These are phyloP conservation scores for Hirtodrosophila confusa DNA, from an alignment of 2,888 invertebrate genomes.

Conservation along the genomic window DNA sequence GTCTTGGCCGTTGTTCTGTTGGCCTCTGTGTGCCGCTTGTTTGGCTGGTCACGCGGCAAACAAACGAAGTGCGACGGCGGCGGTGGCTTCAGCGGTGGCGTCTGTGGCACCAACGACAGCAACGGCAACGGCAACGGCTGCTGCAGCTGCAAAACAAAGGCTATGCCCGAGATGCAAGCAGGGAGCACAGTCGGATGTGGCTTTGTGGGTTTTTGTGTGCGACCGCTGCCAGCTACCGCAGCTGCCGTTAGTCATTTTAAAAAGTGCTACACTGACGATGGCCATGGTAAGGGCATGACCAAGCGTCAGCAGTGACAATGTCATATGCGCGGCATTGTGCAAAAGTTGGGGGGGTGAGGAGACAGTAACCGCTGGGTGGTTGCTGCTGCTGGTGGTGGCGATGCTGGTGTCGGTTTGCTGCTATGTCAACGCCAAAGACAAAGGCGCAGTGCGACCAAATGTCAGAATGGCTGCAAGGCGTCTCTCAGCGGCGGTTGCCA, in stretches of 20 bases:
- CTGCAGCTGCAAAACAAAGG: slow-evolving; percentile 71
- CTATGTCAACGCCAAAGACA: slow-evolving; percentile 72
- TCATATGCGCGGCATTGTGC: slow-evolving; percentile 70
- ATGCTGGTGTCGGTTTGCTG: slow-evolving; percentile 39
- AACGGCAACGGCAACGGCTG: slow-evolving; percentile 2
- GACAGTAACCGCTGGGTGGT: slow-evolving; percentile 22
- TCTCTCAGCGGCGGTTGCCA: slow-evolving; percentile 19
- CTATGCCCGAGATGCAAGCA: slow-evolving; percentile 32
- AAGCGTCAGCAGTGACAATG: slow-evolving; percentile 54
- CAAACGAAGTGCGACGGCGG: slow-evolving; percentile 42
- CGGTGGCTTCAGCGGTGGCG: too few relatives aligned
- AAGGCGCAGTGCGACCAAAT: slow-evolving; percentile 69
- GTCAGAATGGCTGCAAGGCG: slow-evolving; percentile 70
- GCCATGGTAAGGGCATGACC: slow-evolving; percentile 32
- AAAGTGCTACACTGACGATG: slow-evolving; percentile 52
- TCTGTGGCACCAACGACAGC: slow-evolving; percentile 4
- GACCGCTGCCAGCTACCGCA: slow-evolving; percentile 52
- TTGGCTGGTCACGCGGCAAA: slow-evolving; percentile 71
- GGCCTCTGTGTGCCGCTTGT: slow-evolving; percentile 54
- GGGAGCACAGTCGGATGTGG: slow-evolving; percentile 73
- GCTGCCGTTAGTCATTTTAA: slow-evolving; percentile 73
- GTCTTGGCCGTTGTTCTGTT: slow-evolving; percentile 2
- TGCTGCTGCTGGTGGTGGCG: slow-evolving; percentile 5
- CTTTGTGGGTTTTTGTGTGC: slow-evolving; percentile 72
- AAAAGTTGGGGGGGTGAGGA: slow-evolving; percentile 43